Evolutionary conservation across 2,113 vertebrate species (phyloP).

Genomic region (Excalfactoria chinensis): DNA sequence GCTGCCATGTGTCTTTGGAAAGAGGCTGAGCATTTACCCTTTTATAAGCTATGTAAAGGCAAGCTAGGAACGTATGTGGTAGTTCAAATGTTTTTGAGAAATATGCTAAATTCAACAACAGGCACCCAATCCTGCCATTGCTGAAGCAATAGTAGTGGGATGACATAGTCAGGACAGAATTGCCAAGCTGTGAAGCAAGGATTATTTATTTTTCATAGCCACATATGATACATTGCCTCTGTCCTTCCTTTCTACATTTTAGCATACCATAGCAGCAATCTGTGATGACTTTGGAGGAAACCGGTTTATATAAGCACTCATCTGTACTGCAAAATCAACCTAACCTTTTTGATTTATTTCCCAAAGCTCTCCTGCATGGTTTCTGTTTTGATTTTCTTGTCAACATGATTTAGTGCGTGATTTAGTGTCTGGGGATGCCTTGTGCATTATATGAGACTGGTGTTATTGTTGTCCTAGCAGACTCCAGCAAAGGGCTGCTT

Average conservation of each 20-base stretch:
- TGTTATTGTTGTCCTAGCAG: not conserved
- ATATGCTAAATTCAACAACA: not conserved
- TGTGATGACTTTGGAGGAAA: not conserved
- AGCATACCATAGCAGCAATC: not conserved
- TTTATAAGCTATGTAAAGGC: not conserved
- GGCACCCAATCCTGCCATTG: not conserved
- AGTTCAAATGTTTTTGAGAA: not conserved
- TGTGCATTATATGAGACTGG: constrained; percentile 1
- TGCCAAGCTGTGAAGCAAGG: not conserved
- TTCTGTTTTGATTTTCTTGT: constrained; percentile 58
- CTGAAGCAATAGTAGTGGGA: not conserved
- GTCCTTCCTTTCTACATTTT: not conserved
- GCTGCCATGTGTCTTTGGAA: not conserved
- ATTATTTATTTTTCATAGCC: not conserved
- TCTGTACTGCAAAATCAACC: not conserved
- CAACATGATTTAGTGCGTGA: constrained; percentile 42
- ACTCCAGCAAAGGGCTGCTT: constrained; percentile 14
- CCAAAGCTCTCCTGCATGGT: constrained; percentile 22
- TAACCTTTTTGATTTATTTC: constrained; percentile 25
- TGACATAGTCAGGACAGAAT: not conserved
- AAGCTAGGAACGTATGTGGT: not conserved
- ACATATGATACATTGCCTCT: not conserved
- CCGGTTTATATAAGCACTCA: not conserved
- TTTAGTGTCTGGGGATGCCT: constrained; percentile 2
- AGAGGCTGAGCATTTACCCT: not conserved